A percentile compares a stretch with the other conserved stretches of the same genome.
Conservation (phyloP, 2,888 invertebrate genomes). For the Ophion obscuratus region DNA sequence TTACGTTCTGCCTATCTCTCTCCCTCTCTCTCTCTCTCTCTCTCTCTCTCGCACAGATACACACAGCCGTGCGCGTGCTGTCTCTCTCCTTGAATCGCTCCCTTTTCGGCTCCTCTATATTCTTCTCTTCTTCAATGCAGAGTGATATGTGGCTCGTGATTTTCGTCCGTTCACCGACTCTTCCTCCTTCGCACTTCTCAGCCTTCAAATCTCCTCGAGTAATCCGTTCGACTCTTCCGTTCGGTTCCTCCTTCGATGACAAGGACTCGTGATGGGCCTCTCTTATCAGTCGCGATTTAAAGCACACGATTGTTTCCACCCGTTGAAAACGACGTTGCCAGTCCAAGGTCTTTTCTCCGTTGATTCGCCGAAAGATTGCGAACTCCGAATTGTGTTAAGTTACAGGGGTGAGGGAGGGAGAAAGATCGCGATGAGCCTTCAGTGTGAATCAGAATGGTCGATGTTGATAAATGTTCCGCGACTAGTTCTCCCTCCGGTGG, state of each 20-base stretch:
- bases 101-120: not conserved
- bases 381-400: no score
- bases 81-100: not conserved
- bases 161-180: not conserved
- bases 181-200: not conserved
- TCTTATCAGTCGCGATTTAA: not conserved
- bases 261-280: not conserved
- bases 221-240: not conserved
- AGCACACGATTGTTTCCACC: not conserved
- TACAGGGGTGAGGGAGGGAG: no score
- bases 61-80: no score
- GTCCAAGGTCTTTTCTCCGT: not conserved
- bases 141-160: not conserved
- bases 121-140: not conserved
- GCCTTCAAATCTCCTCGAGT: no score
- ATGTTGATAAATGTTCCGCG: not conserved
- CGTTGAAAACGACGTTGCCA: not conserved
- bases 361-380: not conserved
- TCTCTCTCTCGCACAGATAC: not conserved
- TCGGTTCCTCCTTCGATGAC: not conserved
- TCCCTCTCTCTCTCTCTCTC: slow-evolving; percentile 6
- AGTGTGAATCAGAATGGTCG: not conserved
- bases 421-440: not conserved
- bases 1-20: not conserved
- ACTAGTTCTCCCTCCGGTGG: no score